These are phyloP conservation scores for Phylloscopus trochiloides DNA, from an alignment of 2,113 vertebrate genomes.

Conservation along the genomic window DNA sequence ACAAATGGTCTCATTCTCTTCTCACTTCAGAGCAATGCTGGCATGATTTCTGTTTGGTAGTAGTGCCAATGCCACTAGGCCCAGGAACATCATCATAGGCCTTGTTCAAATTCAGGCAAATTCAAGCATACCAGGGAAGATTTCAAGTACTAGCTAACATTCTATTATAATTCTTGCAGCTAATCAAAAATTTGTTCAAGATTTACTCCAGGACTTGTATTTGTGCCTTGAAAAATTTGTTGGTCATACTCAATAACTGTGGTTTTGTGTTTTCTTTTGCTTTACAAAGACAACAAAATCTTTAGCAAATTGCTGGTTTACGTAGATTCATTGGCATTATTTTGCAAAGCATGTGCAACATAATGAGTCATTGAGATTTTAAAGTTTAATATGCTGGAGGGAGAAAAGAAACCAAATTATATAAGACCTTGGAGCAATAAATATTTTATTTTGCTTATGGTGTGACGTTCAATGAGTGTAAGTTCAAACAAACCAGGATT, in stretches of 20 bases:
- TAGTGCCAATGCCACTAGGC: neutral
- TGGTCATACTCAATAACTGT: neutral
- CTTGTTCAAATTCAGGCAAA: neutral
- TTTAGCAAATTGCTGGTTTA: conserved; percentile 16
- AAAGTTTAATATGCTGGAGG: neutral
- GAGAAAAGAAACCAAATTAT: neutral
- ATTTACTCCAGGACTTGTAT: neutral
- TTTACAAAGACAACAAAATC: neutral
- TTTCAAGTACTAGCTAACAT: neutral
- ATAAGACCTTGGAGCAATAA: neutral
- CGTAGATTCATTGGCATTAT: neutral
- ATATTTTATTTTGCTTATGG: conserved; percentile 38
- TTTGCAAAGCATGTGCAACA: neutral
- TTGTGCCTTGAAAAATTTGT: neutral
- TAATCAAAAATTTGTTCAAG: neutral
- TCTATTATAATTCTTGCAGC: neutral
- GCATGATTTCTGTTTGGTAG: neutral
- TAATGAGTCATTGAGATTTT: neutral
- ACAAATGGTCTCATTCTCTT: neutral
- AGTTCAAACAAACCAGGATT: conserved; percentile 34
- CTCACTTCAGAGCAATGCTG: neutral
- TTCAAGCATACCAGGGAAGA: neutral
- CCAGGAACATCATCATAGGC: neutral
- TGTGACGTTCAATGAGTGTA: conserved; percentile 8
- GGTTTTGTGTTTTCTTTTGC: neutral